Percentiles rank a stretch among this genome's conserved stretches.
Conservation (phyloP, 1,140 invertebrate species). For the Cephus cinctus region DNA sequence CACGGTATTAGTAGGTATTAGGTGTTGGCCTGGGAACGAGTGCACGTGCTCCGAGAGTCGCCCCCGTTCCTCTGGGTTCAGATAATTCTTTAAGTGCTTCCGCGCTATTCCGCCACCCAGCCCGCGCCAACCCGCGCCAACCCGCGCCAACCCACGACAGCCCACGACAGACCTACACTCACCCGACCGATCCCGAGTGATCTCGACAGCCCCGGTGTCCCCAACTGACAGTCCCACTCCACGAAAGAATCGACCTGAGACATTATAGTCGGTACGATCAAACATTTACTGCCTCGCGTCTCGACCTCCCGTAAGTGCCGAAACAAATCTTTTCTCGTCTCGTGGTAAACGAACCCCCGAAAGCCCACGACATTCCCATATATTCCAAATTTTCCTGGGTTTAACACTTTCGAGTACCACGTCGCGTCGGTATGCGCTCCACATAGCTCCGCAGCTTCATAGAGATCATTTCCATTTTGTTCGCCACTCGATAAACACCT, state of each 20-base stretch:
- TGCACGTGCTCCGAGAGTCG: constrained; percentile 42
- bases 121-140: constrained; percentile 23
- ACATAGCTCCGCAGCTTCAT: too few species aligned
- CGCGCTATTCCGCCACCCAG: constrained; percentile 25
- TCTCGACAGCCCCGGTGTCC: background rate
- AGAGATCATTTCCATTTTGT: background rate
- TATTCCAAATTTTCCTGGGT: background rate
- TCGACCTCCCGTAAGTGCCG: too few species aligned
- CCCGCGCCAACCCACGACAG: constrained; percentile 3
- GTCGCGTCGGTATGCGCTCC: too few species aligned
- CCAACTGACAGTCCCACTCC: background rate
- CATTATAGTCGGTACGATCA: too few species aligned
- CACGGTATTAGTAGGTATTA: constrained; percentile 58
- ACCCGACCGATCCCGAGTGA: background rate
- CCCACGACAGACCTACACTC: background rate
- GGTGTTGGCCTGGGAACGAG: constrained; percentile 55
- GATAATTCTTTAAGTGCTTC: constrained; percentile 60
- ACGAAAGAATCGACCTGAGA: background rate
- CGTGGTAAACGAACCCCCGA: too few species aligned
- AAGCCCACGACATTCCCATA: background rate
- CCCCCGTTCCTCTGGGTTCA: constrained; percentile 49
- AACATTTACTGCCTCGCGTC: too few species aligned
- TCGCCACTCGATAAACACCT: background rate
- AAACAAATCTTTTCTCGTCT: too few species aligned
- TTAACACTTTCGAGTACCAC: background rate